These are phyloP conservation scores for Whitmania pigra DNA, from an alignment of 1,140 invertebrate genomes.

Conservation along the genomic window DNA sequence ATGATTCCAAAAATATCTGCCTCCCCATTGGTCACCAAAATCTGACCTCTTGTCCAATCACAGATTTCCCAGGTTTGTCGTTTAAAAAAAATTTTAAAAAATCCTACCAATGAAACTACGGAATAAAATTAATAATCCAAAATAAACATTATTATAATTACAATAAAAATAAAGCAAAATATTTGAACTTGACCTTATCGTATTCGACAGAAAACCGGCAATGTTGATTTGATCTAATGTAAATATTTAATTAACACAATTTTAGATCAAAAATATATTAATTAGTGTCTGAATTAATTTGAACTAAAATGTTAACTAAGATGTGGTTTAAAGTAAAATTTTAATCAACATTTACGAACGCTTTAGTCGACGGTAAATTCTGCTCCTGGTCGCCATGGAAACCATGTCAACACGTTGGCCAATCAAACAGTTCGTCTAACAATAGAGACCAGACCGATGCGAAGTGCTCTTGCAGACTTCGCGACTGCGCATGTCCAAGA, in stretches of 20 bases:
- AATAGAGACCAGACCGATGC: conserved; percentile 26
- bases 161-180: too few species aligned
- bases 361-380: neutral
- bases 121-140: neutral
- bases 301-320: too few species aligned
- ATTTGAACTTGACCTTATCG: too few species aligned
- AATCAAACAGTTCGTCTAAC: neutral
- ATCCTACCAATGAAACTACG: neutral
- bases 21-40: conserved; percentile 54
- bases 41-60: conserved; percentile 52
- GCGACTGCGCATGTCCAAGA: conserved; percentile 36
- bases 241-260: too few species aligned
- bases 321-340: too few species aligned
- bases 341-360: neutral
- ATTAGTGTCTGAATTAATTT: too few species aligned
- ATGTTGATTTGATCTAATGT: too few species aligned
- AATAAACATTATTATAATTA: too few species aligned
- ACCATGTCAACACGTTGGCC: neutral
- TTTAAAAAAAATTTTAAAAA: neutral
- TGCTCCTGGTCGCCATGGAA: conserved; percentile 2
- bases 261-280: too few species aligned
- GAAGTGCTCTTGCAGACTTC: conserved; percentile 53
- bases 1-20: conserved; percentile 58
- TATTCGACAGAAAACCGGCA: too few species aligned
- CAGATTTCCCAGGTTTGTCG: conserved; percentile 43